phyloP scores from a whole-genome alignment of 2,888 invertebrate species.

The Chaetoderma sp. region DNA sequence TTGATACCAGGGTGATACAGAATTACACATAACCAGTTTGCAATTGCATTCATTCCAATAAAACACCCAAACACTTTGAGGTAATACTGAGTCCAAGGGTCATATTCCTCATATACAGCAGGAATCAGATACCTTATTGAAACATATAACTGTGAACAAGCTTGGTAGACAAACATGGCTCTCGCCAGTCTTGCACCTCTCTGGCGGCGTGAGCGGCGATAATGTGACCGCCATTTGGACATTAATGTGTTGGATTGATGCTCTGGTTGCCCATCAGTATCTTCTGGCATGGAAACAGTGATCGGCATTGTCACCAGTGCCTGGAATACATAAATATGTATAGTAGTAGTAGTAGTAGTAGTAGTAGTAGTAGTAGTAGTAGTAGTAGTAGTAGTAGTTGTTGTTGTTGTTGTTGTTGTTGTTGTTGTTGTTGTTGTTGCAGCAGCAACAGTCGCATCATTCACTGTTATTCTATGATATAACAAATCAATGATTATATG shows the following conservation, averaged over 20 bases:
- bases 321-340: no score
- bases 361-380: no score
- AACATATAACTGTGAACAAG: conserved; percentile 45
- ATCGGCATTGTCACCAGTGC: no score
- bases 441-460: no score
- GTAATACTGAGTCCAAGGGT: conserved; percentile 46
- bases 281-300: background rate
- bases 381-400: no score
- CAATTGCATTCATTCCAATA: conserved; percentile 40
- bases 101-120: conserved; percentile 40
- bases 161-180: conserved; percentile 42
- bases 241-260: background rate
- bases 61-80: conserved; percentile 44
- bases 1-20: conserved; percentile 40
- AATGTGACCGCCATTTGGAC: background rate
- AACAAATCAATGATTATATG: no score
- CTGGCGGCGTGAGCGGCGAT: background rate
- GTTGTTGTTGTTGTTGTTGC: no score
- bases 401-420: no score
- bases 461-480: no score
- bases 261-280: background rate
- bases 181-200: conserved; percentile 22
- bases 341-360: no score
- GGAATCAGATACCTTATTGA: conserved; percentile 44
- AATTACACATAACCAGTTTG: conserved; percentile 49